phyloP scores from a whole-genome alignment of 2,888 invertebrate species.

The Andrena flavipes region DNA sequence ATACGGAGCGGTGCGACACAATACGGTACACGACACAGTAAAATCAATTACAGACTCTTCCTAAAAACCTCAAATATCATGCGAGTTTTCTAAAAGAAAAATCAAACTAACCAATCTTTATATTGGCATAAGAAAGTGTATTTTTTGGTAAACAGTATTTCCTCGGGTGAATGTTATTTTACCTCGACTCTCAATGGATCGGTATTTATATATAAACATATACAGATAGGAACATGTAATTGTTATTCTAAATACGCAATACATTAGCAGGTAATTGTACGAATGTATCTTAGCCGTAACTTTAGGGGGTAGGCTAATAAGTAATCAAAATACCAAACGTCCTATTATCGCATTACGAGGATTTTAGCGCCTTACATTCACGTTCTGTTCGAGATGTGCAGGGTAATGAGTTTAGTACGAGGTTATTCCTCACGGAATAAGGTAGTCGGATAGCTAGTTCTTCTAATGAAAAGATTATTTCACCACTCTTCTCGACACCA shows the following conservation, averaged over 20 bases:
- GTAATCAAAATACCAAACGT: slow-evolving; percentile 66
- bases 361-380: slow-evolving; percentile 24
- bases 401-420: slow-evolving; percentile 34
- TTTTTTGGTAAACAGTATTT: slow-evolving; percentile 65
- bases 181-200: slow-evolving; percentile 35
- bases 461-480: neutral
- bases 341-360: slow-evolving; percentile 37
- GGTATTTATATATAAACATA: slow-evolving; percentile 49
- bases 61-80: slow-evolving; percentile 36
- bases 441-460: neutral
- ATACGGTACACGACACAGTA: slow-evolving; percentile 4
- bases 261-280: slow-evolving; percentile 47
- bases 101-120: slow-evolving; percentile 62
- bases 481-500: neutral
- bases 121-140: slow-evolving; percentile 62
- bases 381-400: neutral
- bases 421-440: slow-evolving; percentile 40
- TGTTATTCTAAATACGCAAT: slow-evolving; percentile 29
- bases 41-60: slow-evolving; percentile 35
- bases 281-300: slow-evolving; percentile 48
- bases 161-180: slow-evolving; percentile 34
- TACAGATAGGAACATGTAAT: slow-evolving; percentile 32
- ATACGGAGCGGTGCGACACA: slow-evolving; percentile 6
- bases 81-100: slow-evolving; percentile 56
- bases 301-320: slow-evolving; percentile 50